Evolutionary conservation across 92 coral and sea anemone species (phyloP).

Genomic region (Paragorgia papillata): DNA sequence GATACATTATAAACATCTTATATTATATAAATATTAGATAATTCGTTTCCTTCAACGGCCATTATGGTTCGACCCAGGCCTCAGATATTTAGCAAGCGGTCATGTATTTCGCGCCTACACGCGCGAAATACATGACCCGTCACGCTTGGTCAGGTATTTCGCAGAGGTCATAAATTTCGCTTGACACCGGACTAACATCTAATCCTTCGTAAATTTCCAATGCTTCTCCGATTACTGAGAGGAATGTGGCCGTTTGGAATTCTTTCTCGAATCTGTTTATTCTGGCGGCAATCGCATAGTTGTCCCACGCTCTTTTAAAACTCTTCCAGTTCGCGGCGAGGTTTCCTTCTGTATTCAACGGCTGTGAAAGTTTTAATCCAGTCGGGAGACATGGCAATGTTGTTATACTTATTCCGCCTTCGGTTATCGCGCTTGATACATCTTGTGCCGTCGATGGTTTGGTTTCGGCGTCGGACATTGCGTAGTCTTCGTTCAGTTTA

Average conservation of each 20-base stretch:
- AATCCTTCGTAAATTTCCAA: conserved; percentile 38
- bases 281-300: conserved; percentile 46
- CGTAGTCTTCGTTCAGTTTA: too few relatives aligned
- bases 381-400: conserved; percentile 39
- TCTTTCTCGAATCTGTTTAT: conserved; percentile 15
- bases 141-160: too few relatives aligned
- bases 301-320: conserved; percentile 48
- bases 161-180: too few relatives aligned
- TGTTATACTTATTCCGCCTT: conserved; percentile 53
- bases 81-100: too few relatives aligned
- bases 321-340: conserved; percentile 51
- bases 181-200: conserved; percentile 12
- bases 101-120: too few relatives aligned
- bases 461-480: conserved; percentile 19
- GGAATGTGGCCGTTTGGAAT: conserved; percentile 47
- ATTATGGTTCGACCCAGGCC: too few relatives aligned
- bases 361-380: conserved; percentile 31
- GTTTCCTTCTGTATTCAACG: conserved; percentile 52
- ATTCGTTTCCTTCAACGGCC: too few relatives aligned
- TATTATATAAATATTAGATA: too few relatives aligned
- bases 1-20: too few relatives aligned
- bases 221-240: conserved; percentile 43
- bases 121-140: too few relatives aligned
- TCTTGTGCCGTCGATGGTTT: too few relatives aligned
- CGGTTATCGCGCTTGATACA: conserved; percentile 49